phyloP scores from a whole-genome alignment of 2,888 invertebrate genomes.

The Scaptodrosophila latifasciaeformis region DNA sequence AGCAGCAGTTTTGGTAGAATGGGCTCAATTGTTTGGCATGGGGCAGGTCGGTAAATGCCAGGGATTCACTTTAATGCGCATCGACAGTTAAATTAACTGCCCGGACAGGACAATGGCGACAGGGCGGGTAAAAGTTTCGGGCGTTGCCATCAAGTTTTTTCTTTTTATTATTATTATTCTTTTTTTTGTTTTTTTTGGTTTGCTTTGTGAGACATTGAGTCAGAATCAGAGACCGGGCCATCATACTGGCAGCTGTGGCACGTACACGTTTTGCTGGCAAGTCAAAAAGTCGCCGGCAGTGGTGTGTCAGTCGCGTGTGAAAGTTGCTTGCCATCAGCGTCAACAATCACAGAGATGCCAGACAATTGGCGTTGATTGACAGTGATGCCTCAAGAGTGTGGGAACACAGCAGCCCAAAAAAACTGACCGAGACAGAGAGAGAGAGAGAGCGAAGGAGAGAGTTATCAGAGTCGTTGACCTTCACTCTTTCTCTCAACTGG shows the following conservation, averaged over 20 bases:
- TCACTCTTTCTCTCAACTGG: not conserved
- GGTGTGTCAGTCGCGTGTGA: not conserved
- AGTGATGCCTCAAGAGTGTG: not conserved
- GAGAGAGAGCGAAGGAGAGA: too few species aligned
- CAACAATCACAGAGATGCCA: not conserved
- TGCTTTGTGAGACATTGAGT: too few species aligned
- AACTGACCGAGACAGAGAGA: too few species aligned
- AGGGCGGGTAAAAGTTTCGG: too few species aligned
- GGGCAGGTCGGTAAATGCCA: too few species aligned
- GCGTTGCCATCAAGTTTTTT: too few species aligned
- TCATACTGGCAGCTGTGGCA: too few species aligned
- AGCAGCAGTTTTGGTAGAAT: not conserved
- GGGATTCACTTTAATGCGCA: constrained; percentile 43
- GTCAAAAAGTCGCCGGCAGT: constrained; percentile 9
- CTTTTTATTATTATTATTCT: too few species aligned
- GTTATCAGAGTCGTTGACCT: not conserved
- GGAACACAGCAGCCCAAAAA: too few species aligned
- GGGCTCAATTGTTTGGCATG: not conserved
- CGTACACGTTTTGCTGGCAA: constrained; percentile 14
- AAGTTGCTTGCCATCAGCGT: not conserved
- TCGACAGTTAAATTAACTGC: constrained; percentile 51
- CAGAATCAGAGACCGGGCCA: too few species aligned
- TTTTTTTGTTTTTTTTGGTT: too few species aligned
- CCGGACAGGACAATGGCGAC: not conserved
- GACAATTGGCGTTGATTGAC: constrained; percentile 31